Evolutionary conservation across 2,888 invertebrate species (phyloP).

Genomic region (Metalampra italica): DNA sequence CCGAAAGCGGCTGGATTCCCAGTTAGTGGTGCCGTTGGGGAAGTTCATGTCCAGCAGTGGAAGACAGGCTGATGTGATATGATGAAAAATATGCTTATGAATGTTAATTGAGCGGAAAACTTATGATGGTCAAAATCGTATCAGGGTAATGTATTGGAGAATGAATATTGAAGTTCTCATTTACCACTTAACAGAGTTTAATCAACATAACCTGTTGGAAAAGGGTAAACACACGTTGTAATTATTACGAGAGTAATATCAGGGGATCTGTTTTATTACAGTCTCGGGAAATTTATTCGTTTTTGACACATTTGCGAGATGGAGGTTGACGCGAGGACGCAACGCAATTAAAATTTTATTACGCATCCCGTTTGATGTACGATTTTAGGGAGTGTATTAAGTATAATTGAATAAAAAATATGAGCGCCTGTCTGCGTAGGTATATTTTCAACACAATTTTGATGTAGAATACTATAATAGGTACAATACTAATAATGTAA

Average conservation of each 20-base stretch:
- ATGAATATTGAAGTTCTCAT: too few species aligned
- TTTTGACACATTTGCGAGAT: constrained; percentile 34
- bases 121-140: too few species aligned
- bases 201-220: neutral
- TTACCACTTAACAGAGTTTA: neutral
- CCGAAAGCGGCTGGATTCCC: too few species aligned
- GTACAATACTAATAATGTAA: neutral
- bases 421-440: neutral
- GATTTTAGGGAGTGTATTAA: constrained; percentile 28
- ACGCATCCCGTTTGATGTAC: constrained; percentile 27
- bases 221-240: constrained; percentile 3
- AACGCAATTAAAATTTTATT: constrained; percentile 46
- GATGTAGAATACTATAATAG: neutral
- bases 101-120: too few species aligned
- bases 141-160: too few species aligned
- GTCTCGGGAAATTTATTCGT: constrained; percentile 50
- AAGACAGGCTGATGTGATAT: too few species aligned
- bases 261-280: constrained; percentile 39
- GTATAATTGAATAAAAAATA: constrained; percentile 24
- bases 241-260: constrained; percentile 47
- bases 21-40: too few species aligned
- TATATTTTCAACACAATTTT: neutral
- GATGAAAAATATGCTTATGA: too few species aligned
- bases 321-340: constrained; percentile 36
- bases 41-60: too few species aligned